Conservation (phyloP, 2,113 vertebrate species). For the Campylorhamphus procurvoides region DNA sequence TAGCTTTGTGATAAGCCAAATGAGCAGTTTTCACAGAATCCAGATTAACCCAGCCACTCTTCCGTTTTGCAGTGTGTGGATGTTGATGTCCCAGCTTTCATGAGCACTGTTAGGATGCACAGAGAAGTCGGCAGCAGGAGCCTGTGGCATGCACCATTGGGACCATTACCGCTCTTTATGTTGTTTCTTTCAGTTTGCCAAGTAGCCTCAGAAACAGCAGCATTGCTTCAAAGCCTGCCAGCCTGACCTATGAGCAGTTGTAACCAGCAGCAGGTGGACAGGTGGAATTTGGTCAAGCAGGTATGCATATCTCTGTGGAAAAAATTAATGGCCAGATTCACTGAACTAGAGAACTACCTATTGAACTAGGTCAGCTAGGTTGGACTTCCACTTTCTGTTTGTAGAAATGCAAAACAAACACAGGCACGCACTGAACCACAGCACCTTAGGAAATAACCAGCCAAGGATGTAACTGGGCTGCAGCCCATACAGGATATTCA, state of each 20-base stretch:
- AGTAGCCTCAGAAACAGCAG: background rate
- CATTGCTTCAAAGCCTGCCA: background rate
- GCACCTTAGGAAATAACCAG: background rate
- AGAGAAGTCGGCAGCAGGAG: background rate
- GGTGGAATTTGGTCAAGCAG: background rate
- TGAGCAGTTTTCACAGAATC: background rate
- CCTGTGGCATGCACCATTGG: fast-evolving
- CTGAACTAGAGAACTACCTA: background rate
- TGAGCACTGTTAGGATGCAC: background rate
- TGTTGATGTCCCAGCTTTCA: background rate
- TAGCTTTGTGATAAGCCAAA: background rate
- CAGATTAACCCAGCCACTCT: background rate
- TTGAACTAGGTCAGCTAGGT: background rate
- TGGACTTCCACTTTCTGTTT: constrained; percentile 43
- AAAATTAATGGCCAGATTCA: background rate
- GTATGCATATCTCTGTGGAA: background rate
- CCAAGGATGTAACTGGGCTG: background rate
- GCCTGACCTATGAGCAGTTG: background rate
- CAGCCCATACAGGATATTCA: background rate
- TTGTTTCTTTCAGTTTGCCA: background rate
- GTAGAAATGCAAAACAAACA: background rate
- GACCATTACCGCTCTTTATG: background rate
- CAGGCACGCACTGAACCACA: background rate
- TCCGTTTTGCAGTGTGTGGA: background rate
- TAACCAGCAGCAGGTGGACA: background rate